Evolutionary conservation across 2,888 invertebrate genomes (phyloP).

Genomic region (Ochlodes sylvanus): DNA sequence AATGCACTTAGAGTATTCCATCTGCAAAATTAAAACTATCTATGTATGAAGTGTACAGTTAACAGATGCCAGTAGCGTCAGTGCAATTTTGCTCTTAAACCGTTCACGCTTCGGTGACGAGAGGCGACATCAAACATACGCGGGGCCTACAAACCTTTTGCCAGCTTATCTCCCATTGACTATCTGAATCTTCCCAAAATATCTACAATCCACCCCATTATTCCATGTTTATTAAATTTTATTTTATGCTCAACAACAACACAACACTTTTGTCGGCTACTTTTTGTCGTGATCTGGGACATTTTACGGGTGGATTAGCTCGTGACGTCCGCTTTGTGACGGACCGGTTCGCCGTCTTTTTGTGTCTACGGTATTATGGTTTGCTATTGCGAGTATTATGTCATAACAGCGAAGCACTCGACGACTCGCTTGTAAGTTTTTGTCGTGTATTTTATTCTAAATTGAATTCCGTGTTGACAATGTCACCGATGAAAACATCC

Average conservation of each 20-base stretch:
- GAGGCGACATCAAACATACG: constrained; percentile 84
- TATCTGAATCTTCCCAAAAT: constrained; percentile 76
- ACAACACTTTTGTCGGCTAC: constrained; percentile 83
- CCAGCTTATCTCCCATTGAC: constrained; percentile 83
- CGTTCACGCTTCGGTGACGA: constrained; percentile 79
- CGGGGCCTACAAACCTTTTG: constrained; percentile 79
- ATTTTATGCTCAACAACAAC: constrained; percentile 84
- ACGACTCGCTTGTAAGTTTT: constrained; percentile 65
- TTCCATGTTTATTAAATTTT: constrained; percentile 84
- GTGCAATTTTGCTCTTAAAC: constrained; percentile 80
- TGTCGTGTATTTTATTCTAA: constrained; percentile 72
- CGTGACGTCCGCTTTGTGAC: constrained; percentile 73
- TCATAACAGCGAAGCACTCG: constrained; percentile 81
- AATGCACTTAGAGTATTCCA: constrained; percentile 66
- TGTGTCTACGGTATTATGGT: constrained; percentile 74
- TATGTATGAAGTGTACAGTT: constrained; percentile 71
- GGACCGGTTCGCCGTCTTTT: constrained; percentile 76
- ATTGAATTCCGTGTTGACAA: constrained; percentile 80
- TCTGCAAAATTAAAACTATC: constrained; percentile 83
- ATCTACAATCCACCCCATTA: constrained; percentile 76
- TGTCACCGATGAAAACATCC: constrained; percentile 76
- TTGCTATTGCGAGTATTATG: constrained; percentile 82
- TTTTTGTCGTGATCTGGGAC: constrained; percentile 82
- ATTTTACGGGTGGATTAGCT: constrained; percentile 82
- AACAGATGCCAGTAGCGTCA: constrained; percentile 80